phyloP scores from a whole-genome alignment of 2,797 vertebrate genomes.

The Xenops minutus region DNA sequence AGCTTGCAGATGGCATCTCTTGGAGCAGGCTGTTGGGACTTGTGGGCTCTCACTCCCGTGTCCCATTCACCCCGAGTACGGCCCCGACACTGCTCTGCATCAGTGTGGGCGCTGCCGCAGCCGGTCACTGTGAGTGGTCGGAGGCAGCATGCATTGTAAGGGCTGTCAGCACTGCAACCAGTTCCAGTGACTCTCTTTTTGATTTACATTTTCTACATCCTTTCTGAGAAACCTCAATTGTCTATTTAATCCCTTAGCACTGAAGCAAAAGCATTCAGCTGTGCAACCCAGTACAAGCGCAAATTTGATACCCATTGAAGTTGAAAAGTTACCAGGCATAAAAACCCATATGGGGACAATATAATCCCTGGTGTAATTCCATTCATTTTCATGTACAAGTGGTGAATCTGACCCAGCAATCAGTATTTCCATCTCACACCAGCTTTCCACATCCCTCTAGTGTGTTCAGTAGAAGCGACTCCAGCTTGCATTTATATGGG shows the following conservation, averaged over 20 bases:
- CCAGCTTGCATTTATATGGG: background rate
- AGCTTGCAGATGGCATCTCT: background rate
- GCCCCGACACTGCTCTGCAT: fast-evolving
- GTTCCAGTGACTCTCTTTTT: background rate
- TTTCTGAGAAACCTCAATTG: slow-evolving; percentile 61
- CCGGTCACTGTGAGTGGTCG: fast-evolving
- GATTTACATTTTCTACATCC: slow-evolving; percentile 44
- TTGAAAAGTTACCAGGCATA: slow-evolving; percentile 37
- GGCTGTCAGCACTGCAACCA: slow-evolving; percentile 46
- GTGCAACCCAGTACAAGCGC: slow-evolving; percentile 4
- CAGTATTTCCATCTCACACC: background rate
- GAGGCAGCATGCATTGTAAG: background rate
- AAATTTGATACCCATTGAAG: slow-evolving; percentile 60
- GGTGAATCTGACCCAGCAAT: background rate
- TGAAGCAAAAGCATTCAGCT: slow-evolving; percentile 51
- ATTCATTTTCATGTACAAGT: slow-evolving; percentile 10
- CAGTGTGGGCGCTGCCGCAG: background rate
- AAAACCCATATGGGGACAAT: slow-evolving; percentile 39
- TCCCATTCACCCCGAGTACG: fast-evolving
- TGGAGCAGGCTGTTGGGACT: background rate
- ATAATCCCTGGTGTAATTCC: slow-evolving; percentile 53
- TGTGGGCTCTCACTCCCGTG: background rate
- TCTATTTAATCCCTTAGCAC: slow-evolving; percentile 50
- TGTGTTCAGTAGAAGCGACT: background rate
- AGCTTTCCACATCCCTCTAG: background rate